Evolutionary conservation across 2,113 vertebrate species (phyloP), one percentile per base, ranked within the genome.

Genomic region (Dasyurus viverrinus): DNA sequence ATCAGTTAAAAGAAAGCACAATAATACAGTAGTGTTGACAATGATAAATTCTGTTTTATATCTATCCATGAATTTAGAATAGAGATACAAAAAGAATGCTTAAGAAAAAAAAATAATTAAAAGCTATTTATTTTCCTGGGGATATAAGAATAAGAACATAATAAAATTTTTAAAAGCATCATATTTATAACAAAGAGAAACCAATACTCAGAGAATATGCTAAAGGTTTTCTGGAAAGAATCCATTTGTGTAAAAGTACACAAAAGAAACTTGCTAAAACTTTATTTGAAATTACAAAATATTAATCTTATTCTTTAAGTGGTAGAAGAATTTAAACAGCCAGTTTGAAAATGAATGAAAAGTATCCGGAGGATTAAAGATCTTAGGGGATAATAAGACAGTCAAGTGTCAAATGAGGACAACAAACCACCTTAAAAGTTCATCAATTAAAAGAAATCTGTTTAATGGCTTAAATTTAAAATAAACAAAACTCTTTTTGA

Each of bases 81-180:
- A 90, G 76, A 55, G 89, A 93, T 50, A 42, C n/a, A 91, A 84
- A 93, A 89, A 12, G 36, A 95, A 92, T 89, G 52, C 9, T 2
- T 54, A 47, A 22, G 36, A 89, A 90, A 26, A 95, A 95, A 19
- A 91, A 54, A 23, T 23, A 91, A 84, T 90, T 89, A 54, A 94
- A 16, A 89, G 50, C 47, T n/a, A 94, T 90, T 95, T 93, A 90
- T 26, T 84, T 96, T 93, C 25, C 92, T 46, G n/a, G 27, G 52
- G 52, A 25, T 60, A 91, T 36, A 93, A 96, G 48, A 94, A 96
- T 54, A 54, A 96, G 25, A 25, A 93, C 55, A 76, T 19, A 89
- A 30, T 57, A n/a, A 96, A 95, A 97, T 54, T 93, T 48, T 7
- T 92, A 92, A 96, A 95, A 94, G 60, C 54, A 95, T 23, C 60